A percentile compares a stretch with the other conserved stretches of the same genome.
Evolutionary conservation across 2,113 vertebrate genomes (phyloP).

Genomic region (Sclerurus mexicanus): DNA sequence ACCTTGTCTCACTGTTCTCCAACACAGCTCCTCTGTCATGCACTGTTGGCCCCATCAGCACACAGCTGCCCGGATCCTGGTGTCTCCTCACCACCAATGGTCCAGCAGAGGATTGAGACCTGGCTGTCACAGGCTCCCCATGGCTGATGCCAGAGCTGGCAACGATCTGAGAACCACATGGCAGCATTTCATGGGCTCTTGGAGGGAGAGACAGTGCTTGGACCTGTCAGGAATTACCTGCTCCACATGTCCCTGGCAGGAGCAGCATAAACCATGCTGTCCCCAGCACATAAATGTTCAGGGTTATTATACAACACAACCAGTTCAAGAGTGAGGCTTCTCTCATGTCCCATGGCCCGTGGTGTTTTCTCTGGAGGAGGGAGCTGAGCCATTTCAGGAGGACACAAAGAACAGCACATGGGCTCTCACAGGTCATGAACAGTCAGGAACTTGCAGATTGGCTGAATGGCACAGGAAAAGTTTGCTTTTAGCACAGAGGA

Average conservation of each 20-base stretch:
- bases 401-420: background rate
- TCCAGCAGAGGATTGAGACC: background rate
- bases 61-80: background rate
- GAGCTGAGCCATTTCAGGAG: background rate
- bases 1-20: background rate
- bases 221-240: background rate
- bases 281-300: background rate
- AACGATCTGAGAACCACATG: background rate
- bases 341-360: rapidly evolving
- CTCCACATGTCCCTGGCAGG: background rate
- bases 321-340: background rate
- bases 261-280: background rate
- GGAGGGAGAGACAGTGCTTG: background rate
- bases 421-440: background rate
- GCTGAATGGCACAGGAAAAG: background rate
- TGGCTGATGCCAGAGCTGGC: background rate
- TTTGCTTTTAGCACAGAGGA: background rate
- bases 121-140: background rate
- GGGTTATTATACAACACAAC: background rate
- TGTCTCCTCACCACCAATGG: background rate
- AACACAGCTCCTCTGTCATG: background rate
- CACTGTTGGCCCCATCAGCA: background rate
- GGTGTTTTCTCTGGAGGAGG: background rate
- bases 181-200: background rate
- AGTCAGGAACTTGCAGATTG: background rate